Conservation (phyloP, 64 coral and sea anemone genomes). For the Montipora sp. region DNA sequence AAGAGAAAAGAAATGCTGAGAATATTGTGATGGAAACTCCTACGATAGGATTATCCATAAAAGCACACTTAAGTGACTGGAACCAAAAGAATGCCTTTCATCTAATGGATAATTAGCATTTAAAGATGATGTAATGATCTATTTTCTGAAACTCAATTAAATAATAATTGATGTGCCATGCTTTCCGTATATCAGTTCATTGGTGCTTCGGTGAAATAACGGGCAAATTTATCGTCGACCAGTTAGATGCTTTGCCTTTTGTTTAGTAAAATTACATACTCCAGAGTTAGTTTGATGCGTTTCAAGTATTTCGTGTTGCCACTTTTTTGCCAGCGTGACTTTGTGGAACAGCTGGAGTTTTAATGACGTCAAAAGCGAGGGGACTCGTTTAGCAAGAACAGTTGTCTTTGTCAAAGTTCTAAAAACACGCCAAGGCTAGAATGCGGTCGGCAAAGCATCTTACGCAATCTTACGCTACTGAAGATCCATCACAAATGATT, state of each 20-base stretch:
- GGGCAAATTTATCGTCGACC: neutral
- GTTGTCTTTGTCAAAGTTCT: neutral
- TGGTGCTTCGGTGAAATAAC: neutral
- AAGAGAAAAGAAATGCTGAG: neutral
- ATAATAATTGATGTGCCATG: neutral
- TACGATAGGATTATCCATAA: neutral
- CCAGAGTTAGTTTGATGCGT: neutral
- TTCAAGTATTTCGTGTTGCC: conserved; percentile 7
- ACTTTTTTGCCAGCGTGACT: conserved; percentile 6
- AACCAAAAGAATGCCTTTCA: neutral
- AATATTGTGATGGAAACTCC: neutral
- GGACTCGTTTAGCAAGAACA: neutral
- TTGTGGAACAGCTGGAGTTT: neutral
- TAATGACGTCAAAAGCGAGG: conserved; percentile 26
- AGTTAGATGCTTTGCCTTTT: neutral
- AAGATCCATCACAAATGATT: no score
- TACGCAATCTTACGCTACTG: no score
- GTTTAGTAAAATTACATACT: neutral
- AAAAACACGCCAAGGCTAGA: conserved; percentile 4
- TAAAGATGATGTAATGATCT: conserved; percentile 31
- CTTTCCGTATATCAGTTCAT: neutral
- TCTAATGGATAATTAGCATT: neutral
- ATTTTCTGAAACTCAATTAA: conserved; percentile 2
- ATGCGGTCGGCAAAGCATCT: no score
- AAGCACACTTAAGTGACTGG: neutral